Evolutionary conservation across 2,888 invertebrate species (phyloP).

Genomic region (Hirtodrosophila alboralis): DNA sequence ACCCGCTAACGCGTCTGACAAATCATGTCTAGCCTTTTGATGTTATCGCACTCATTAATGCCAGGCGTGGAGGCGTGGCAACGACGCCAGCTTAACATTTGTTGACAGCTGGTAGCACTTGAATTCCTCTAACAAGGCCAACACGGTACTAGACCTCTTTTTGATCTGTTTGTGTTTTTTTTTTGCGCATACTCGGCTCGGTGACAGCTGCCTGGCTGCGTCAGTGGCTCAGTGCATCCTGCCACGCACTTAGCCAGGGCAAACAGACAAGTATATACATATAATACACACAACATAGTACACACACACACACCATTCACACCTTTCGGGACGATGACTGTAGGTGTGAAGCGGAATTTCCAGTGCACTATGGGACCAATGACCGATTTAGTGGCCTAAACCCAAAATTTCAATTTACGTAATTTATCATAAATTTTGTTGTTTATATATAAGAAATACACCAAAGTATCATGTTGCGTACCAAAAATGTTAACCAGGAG

Average conservation of each 20-base stretch:
- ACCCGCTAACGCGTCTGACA: slow-evolving; percentile 50
- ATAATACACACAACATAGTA: slow-evolving; percentile 7
- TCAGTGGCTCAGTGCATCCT: slow-evolving; percentile 46
- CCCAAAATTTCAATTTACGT: no score
- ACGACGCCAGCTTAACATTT: slow-evolving; percentile 45
- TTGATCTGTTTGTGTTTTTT: slow-evolving; percentile 14
- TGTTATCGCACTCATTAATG: slow-evolving; percentile 75
- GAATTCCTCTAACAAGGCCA: slow-evolving; percentile 60
- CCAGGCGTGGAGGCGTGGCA: slow-evolving; percentile 37
- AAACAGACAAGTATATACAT: no score
- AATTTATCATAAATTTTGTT: no score
- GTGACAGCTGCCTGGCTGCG: slow-evolving; percentile 51
- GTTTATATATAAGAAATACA: no score
- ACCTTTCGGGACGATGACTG: slow-evolving; percentile 47
- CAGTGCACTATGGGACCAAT: no score
- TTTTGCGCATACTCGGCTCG: slow-evolving; percentile 46
- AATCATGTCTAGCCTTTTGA: slow-evolving; percentile 80
- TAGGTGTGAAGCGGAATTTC: slow-evolving; percentile 82
- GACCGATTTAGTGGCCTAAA: no score
- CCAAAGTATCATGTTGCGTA: no score
- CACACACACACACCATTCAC: slow-evolving; percentile 53
- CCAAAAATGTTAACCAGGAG: no score
- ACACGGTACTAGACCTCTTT: slow-evolving; percentile 29
- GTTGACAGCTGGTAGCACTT: slow-evolving; percentile 76
- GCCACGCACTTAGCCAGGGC: slow-evolving; percentile 54